Base-by-base conservation (phyloP, 2,113 vertebrate species). In the Mellivora capensis region DNA sequence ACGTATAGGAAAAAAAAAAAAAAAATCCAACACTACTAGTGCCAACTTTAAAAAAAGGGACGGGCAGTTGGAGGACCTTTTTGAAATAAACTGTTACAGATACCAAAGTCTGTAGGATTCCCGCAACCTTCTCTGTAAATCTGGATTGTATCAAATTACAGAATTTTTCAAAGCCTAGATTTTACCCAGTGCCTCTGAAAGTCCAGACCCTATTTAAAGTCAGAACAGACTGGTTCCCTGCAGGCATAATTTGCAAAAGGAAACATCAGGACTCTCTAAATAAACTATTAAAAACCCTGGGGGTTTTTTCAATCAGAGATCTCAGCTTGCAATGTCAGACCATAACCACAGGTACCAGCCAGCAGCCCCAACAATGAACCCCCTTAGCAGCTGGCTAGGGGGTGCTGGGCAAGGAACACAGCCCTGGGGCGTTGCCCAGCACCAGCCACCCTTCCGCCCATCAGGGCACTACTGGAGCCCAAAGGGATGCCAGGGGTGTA, bases 241-340 rank as follows among this genome's bases (percentile, higher is more conserved):
- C 29, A 62, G 54, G 44, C 74, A 54, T n/a, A 17, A 29, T 39
- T 74, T 42, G 79, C 8, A n/a, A 67, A 84, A 89, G 14, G 29
- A 85, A 85, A 85, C 49, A 54, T 27, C 25, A 87, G 39, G 39
- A n/a, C 44, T 72, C 67, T 72, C 49, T 47, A 69, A 27, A 17
- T 4, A 44, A 87, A 81, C 10, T 47, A 44, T 52, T 42, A 67
- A 57, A 90, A 12, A 9, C 67, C 49, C 21, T 13, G 17, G 44
- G 9, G 6, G 7, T 3, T 77, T 95, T 95, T 82, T 49, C 67
- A 52, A 52, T 64, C 61, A 94, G 77, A 91, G 21, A 97, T 79
- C 95, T 97, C 95, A 97, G 97, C 15, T 61, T 97, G 94, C 92
- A 96, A 74, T 12, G 7, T 90, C 92, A 97, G 90, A 93, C 87